A percentile compares a stretch with the other conserved stretches of the same genome.
phyloP scores from a whole-genome alignment of 2,113 vertebrate genomes.

The Dolichallabes microphthalmus region DNA sequence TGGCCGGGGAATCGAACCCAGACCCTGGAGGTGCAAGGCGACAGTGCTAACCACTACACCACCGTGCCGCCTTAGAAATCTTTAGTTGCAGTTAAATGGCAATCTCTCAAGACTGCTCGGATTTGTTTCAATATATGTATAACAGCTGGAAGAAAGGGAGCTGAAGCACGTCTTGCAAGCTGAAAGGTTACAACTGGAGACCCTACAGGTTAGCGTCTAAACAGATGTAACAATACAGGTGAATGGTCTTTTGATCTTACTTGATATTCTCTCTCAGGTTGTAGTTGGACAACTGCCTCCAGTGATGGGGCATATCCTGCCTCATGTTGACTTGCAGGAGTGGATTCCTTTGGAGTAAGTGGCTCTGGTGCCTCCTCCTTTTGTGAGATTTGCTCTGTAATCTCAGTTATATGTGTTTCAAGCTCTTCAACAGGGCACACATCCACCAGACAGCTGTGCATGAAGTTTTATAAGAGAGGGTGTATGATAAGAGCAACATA shows the following conservation, averaged over 20 bases:
- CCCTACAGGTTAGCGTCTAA: not conserved
- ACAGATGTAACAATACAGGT: not conserved
- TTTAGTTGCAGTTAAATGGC: not conserved
- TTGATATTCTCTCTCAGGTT: constrained; percentile 21
- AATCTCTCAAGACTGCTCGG: not conserved
- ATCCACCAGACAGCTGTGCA: constrained; percentile 51
- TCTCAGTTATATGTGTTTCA: constrained; percentile 7
- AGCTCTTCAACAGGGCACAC: constrained; percentile 26
- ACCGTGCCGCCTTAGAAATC: too few species aligned
- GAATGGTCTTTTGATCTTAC: not conserved
- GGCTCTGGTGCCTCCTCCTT: constrained; percentile 24
- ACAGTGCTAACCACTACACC: too few species aligned
- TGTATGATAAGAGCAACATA: constrained; percentile 21
- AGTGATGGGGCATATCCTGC: not conserved
- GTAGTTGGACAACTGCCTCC: not conserved
- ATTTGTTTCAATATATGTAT: constrained; percentile 55
- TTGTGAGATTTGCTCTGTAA: constrained; percentile 1
- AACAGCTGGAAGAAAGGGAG: not conserved
- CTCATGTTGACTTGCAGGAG: constrained; percentile 7
- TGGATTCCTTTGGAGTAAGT: not conserved
- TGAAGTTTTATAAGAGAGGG: not conserved
- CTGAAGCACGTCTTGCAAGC: constrained; percentile 28
- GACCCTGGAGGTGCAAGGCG: too few species aligned
- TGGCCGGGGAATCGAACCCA: too few species aligned
- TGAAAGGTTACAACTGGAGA: constrained; percentile 48